These are phyloP conservation scores for Poecilia velifera DNA, from an alignment of 2,797 vertebrate genomes.

Conservation along the genomic window DNA sequence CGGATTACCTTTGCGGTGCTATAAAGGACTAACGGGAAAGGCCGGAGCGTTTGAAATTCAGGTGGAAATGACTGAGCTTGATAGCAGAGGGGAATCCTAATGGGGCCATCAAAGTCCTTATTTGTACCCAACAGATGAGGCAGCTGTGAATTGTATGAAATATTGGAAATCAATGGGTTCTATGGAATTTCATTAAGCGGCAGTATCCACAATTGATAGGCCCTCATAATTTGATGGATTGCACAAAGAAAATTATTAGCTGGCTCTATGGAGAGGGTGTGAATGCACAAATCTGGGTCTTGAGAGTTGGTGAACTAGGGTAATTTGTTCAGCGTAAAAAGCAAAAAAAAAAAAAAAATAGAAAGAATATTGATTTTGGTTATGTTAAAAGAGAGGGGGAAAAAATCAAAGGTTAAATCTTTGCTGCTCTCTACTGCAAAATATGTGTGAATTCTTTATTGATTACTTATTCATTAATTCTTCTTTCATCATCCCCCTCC, in stretches of 20 bases:
- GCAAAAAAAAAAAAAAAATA: constrained; percentile 73
- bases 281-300: constrained; percentile 84
- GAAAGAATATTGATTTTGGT: constrained; percentile 92
- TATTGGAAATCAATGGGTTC: constrained; percentile 99
- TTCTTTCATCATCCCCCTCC: constrained; percentile 57
- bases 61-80: constrained; percentile 92
- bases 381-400: constrained; percentile 82
- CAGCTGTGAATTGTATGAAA: constrained; percentile 96
- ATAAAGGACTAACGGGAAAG: constrained; percentile 83
- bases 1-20: constrained; percentile 86
- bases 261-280: constrained; percentile 87
- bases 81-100: constrained; percentile 95
- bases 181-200: constrained; percentile 99
- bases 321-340: constrained; percentile 92
- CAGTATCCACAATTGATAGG: constrained; percentile 98
- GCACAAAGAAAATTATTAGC: constrained; percentile 99
- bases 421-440: constrained; percentile 79
- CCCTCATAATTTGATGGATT: constrained; percentile 99
- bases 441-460: constrained; percentile 86
- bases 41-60: constrained; percentile 92
- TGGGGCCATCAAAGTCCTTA: constrained; percentile 95
- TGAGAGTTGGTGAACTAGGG: constrained; percentile 90
- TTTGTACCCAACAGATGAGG: constrained; percentile 95
- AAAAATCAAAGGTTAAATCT: constrained; percentile 82
- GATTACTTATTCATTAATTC: constrained; percentile 84